phyloP scores from a whole-genome alignment of 1,140 invertebrate genomes.

The Papilio polytes region DNA sequence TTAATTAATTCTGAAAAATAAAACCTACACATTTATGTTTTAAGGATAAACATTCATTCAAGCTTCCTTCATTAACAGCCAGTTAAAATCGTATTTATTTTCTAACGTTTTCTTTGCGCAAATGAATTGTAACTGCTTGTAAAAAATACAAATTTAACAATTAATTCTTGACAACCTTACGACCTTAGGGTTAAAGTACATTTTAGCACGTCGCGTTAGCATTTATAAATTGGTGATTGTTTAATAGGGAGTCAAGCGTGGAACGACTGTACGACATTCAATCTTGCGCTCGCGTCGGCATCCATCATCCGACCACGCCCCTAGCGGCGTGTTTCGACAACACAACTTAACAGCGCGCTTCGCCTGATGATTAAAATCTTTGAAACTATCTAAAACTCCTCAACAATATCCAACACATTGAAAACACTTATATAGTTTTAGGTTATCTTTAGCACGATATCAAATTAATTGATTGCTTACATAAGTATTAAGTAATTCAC shows the following conservation, averaged over 20 bases:
- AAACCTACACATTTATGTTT: not conserved
- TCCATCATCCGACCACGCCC: conserved; percentile 75
- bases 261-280: conserved; percentile 59
- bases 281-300: conserved; percentile 64
- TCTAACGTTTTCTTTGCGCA: conserved; percentile 56
- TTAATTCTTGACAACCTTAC: conserved; percentile 28
- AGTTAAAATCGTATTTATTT: conserved; percentile 52
- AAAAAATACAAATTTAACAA: conserved; percentile 45
- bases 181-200: conserved; percentile 26
- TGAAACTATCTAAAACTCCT: conserved; percentile 40
- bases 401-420: conserved; percentile 48
- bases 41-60: conserved; percentile 6
- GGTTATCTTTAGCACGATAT: conserved; percentile 12
- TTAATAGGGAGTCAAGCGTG: conserved; percentile 52
- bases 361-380: conserved; percentile 66
- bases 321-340: conserved; percentile 60
- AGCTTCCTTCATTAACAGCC: conserved; percentile 57
- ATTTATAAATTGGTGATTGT: conserved; percentile 46
- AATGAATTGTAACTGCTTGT: conserved; percentile 40
- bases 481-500: not conserved
- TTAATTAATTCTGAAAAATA: not conserved
- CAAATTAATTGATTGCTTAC: not conserved
- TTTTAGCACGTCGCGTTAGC: conserved; percentile 30
- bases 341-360: conserved; percentile 56
- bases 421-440: conserved; percentile 40